Percentiles rank a stretch among this genome's conserved stretches.
These are phyloP conservation scores for Mactromeris polynyma DNA, from an alignment of 2,888 invertebrate species.

Conservation along the genomic window DNA sequence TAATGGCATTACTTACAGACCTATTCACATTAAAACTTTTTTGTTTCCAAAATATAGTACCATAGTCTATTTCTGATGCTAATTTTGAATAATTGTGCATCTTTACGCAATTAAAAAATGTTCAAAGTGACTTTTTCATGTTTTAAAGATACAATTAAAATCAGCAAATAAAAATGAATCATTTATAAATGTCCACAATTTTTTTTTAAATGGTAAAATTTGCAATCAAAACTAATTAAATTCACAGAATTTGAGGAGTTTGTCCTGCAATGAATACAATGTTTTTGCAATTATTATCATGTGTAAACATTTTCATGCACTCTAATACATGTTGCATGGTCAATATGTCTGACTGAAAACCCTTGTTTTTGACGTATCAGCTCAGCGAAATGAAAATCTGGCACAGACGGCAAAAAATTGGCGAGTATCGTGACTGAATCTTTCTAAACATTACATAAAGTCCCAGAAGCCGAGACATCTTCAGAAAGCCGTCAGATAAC, in stretches of 20 bases:
- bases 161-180: neutral
- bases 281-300: no score
- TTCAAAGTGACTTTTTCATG: neutral
- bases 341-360: neutral
- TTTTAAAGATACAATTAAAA: neutral
- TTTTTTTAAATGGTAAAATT: neutral
- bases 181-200: neutral
- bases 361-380: neutral
- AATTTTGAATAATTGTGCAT: no score
- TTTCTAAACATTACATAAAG: neutral
- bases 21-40: no score
- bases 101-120: no score
- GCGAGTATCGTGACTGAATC: neutral
- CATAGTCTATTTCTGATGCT: no score
- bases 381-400: neutral
- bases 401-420: neutral
- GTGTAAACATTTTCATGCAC: neutral
- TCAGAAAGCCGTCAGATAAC: neutral
- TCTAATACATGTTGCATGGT: neutral
- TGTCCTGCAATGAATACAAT: neutral
- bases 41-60: no score
- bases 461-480: conserved; percentile 4
- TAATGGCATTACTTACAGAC: no score
- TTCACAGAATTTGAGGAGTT: neutral
- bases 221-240: neutral